These are phyloP conservation scores for Myotis brandtii DNA, from an alignment of 2,113 vertebrate species.

Conservation along the genomic window DNA sequence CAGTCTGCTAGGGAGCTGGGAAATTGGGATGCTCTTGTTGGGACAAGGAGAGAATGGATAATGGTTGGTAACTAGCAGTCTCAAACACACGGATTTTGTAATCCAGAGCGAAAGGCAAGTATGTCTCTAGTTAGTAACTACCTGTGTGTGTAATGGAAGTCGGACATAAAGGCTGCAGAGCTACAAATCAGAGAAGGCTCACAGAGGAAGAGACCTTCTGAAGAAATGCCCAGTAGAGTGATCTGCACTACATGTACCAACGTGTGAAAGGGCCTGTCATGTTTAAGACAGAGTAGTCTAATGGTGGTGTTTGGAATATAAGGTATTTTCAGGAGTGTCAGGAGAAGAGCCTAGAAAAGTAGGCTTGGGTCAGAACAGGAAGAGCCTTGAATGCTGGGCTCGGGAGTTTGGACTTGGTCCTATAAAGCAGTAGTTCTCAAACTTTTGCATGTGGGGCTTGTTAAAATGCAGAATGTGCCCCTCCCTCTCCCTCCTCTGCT, in stretches of 20 bases:
- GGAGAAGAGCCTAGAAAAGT: neutral
- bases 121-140: neutral
- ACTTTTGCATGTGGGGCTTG: neutral
- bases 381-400: neutral
- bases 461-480: neutral
- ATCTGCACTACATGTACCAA: too few species aligned
- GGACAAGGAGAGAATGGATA: neutral
- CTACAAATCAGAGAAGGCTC: neutral
- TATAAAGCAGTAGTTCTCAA: neutral
- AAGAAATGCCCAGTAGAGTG: neutral
- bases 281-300: neutral
- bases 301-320: neutral
- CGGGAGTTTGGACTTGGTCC: neutral
- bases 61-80: neutral
- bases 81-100: neutral
- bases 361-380: neutral
- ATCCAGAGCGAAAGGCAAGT: neutral
- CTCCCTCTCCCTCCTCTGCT: neutral
- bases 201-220: neutral
- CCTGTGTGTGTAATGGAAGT: neutral
- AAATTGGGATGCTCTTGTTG: neutral
- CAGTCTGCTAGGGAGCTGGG: neutral
- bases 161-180: neutral
- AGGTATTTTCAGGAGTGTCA: neutral
- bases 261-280: neutral